phyloP scores from a whole-genome alignment of 2,888 invertebrate genomes.

The Teleiodes luculella region DNA sequence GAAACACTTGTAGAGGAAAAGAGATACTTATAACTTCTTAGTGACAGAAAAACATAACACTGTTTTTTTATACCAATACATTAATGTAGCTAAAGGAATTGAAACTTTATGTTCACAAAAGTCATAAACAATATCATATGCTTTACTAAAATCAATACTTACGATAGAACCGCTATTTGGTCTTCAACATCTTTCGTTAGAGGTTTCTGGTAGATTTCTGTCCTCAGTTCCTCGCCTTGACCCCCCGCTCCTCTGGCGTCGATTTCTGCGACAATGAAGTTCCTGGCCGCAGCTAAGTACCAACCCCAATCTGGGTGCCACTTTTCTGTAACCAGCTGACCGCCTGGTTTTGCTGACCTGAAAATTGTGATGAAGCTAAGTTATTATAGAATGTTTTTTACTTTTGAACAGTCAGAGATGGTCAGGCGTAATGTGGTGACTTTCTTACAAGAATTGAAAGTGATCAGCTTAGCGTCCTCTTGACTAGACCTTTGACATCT shows the following conservation, averaged over 20 bases:
- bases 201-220: constrained; percentile 85
- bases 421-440: too few relatives aligned
- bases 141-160: constrained; percentile 38
- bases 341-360: constrained; percentile 82
- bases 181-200: constrained; percentile 88
- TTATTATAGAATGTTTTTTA: neutral
- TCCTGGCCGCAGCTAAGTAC: constrained; percentile 88
- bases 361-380: neutral
- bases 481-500: too few relatives aligned
- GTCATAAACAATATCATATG: neutral
- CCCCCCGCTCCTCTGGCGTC: constrained; percentile 93
- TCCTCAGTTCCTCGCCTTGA: constrained; percentile 83
- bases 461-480: too few relatives aligned
- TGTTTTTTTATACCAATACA: too few relatives aligned
- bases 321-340: constrained; percentile 89
- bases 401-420: too few relatives aligned
- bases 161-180: constrained; percentile 83
- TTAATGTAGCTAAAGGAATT: too few relatives aligned
- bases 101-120: too few relatives aligned
- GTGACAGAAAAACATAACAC: too few relatives aligned
- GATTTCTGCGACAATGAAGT: constrained; percentile 91
- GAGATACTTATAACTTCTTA: too few relatives aligned
- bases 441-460: too few relatives aligned
- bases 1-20: too few relatives aligned
- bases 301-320: constrained; percentile 91